phyloP scores from a whole-genome alignment of 2,797 vertebrate genomes.

The Avahi laniger region DNA sequence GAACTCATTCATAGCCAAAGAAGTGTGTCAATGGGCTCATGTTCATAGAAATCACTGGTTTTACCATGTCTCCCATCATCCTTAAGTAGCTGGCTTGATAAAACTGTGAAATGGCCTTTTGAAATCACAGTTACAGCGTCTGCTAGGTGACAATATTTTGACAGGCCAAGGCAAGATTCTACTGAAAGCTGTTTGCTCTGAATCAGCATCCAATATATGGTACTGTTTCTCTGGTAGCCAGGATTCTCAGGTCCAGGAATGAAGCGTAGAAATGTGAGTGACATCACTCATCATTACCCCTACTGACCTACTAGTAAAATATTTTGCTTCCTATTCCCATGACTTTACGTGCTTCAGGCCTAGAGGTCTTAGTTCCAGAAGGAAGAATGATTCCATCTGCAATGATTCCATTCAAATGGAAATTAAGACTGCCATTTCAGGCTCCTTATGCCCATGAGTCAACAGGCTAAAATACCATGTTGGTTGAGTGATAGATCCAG shows the following conservation, averaged over 20 bases:
- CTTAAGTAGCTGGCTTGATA: neutral
- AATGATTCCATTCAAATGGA: neutral
- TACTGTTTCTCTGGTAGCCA: neutral
- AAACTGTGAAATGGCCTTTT: neutral
- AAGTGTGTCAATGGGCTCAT: neutral
- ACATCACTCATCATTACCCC: neutral
- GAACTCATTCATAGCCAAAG: neutral
- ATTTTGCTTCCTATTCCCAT: neutral
- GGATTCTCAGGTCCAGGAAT: neutral
- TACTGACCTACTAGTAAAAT: neutral
- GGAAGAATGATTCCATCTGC: neutral
- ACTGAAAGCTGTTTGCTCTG: neutral
- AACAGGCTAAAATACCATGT: neutral
- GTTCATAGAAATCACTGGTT: neutral
- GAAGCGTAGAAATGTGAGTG: neutral
- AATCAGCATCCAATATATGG: neutral
- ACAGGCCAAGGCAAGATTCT: neutral
- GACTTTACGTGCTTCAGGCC: neutral
- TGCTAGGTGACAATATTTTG: neutral
- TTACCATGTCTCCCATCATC: neutral
- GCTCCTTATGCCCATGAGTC: neutral
- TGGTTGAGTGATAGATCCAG: neutral
- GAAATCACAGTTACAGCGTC: no score
- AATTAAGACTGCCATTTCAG: neutral
- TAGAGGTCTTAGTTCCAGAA: neutral